Evolutionary conservation across 2,113 vertebrate species (phyloP), one percentile per base, ranked within the genome.

Genomic region (Neogobius melanostomus): DNA sequence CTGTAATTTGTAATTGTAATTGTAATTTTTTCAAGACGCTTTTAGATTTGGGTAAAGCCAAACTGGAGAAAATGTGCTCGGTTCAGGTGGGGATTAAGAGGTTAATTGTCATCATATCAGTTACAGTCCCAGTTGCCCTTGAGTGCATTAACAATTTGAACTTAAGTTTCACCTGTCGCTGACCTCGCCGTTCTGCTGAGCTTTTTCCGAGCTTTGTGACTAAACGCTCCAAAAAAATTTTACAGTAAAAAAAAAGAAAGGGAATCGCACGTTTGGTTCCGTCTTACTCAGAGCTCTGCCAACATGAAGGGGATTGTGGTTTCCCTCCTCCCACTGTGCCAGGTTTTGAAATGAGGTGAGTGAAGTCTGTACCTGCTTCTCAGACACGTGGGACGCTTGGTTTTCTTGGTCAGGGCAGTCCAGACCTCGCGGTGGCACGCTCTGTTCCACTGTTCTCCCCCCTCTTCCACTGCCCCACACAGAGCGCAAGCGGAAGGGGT

Each of bases 321-420:
- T 72, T 42, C 78, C 0, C 57, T 49, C 68, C 68, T 69, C 77
- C 46, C 54, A 53, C 59, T 28, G 16, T 63, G 60, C 50, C 28
- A 59, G 43, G 53, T 78, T 87, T 88, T 85, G 82, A 85, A 76
- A 71, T 75, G 69, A 14, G 6, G 46, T 75, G 85, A 87, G 68
- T 79, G 70, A 90, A 78, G 66, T 88, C 84, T 68, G 79, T 83
- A 88, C 67, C 71, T 85, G 84, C 71, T 75, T 81, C 68, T 71
- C 57, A 87, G 84, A 88, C 74, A 11, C 9, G 16, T 65, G 59
- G 70, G 79, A 85, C 69, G 84, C 69, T 83, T 63, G 70, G 52
- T 89, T 88, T 81, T 83, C 28, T 28, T 66, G 8, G 28, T 70
- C 48, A 78, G 45, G 73, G 69, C 72, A 75, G 74, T 79, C 74